Percentiles rank a stretch among this genome's conserved stretches.
phyloP scores from a whole-genome alignment of 2,113 vertebrate genomes.

The Hipposideros armiger region DNA sequence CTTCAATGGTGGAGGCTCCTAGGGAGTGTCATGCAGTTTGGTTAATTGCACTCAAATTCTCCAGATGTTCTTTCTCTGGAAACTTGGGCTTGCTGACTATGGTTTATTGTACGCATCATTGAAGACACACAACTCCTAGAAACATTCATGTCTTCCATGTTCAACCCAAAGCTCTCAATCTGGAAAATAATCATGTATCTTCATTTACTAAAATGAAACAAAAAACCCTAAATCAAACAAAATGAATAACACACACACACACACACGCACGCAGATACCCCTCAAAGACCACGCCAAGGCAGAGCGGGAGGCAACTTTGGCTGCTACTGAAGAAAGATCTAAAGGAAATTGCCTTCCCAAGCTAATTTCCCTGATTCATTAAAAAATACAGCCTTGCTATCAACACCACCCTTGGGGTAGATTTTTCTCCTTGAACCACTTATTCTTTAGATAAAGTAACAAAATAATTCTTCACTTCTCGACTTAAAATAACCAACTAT shows the following conservation, averaged over 20 bases:
- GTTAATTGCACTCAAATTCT: slow-evolving; percentile 29
- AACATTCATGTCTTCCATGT: not conserved
- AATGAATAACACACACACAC: not conserved
- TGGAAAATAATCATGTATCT: not conserved
- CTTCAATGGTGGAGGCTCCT: not conserved
- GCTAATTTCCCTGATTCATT: not conserved
- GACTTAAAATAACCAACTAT: not conserved
- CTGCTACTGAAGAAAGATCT: not conserved
- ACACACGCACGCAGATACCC: not conserved
- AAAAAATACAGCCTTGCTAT: not conserved
- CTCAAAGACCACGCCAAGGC: not conserved
- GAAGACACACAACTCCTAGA: not conserved
- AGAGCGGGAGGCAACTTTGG: not conserved
- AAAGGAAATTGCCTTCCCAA: not conserved
- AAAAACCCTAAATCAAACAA: not conserved
- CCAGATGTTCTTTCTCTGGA: not conserved
- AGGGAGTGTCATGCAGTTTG: not conserved
- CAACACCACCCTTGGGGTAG: not conserved
- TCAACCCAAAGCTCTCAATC: not conserved
- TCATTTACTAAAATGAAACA: not conserved
- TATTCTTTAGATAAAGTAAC: slow-evolving; percentile 1
- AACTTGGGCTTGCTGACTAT: not conserved
- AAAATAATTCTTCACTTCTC: not conserved
- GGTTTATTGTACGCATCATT: not conserved
- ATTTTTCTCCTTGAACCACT: not conserved